Evolutionary conservation across 2,797 vertebrate species (phyloP).

Genomic region (Apogon hyalosoma): DNA sequence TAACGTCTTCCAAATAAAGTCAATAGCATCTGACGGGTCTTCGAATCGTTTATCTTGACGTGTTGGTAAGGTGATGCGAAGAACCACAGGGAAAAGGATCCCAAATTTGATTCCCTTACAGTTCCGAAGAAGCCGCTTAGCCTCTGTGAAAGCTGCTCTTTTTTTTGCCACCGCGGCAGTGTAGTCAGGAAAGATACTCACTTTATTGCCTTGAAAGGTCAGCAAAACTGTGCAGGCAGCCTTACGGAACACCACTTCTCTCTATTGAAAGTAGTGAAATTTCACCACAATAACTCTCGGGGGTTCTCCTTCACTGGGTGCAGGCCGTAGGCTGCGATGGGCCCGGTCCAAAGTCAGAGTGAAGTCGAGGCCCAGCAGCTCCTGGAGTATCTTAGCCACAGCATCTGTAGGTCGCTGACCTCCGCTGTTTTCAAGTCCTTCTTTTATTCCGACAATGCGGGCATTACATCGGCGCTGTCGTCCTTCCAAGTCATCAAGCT

Average conservation of each 20-base stretch:
- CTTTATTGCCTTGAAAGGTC: background rate
- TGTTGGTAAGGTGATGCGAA: background rate
- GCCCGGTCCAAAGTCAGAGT: background rate
- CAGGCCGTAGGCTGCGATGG: background rate
- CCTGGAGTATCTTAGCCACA: background rate
- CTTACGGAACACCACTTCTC: background rate
- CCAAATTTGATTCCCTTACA: background rate
- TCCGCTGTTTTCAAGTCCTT: background rate
- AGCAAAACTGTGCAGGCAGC: background rate
- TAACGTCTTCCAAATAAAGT: too few relatives aligned
- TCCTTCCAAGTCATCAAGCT: background rate
- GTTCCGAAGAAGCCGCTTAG: too few relatives aligned
- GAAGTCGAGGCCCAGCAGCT: background rate
- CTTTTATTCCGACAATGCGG: background rate
- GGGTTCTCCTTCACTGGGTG: too few relatives aligned
- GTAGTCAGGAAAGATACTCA: background rate
- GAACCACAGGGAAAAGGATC: background rate
- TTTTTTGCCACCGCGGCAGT: background rate
- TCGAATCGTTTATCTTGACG: background rate
- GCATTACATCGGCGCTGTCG: background rate
- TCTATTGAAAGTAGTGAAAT: constrained; percentile 6
- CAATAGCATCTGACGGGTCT: background rate
- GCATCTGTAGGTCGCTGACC: too few relatives aligned
- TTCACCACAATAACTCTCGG: background rate
- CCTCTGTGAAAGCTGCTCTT: too few relatives aligned